Evolutionary conservation across 2,888 invertebrate species (phyloP).

Genomic region (Drosophila flavopinicola): DNA sequence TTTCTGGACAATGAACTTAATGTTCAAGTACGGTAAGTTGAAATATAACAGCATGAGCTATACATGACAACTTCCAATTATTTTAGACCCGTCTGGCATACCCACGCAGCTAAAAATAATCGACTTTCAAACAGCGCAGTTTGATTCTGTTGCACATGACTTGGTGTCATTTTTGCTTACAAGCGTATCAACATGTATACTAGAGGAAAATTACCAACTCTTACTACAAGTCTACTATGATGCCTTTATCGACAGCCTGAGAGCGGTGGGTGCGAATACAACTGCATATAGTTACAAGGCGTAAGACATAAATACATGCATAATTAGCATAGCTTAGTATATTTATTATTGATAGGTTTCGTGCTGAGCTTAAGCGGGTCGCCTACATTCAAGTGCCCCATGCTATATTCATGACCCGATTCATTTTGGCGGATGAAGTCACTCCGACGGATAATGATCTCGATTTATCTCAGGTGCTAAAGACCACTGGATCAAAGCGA

Average conservation of each 20-base stretch:
- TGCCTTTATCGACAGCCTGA: slow-evolving; percentile 37
- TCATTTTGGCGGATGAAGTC: slow-evolving; percentile 55
- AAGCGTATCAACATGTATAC: slow-evolving; percentile 51
- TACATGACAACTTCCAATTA: not conserved
- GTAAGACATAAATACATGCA: slow-evolving; percentile 30
- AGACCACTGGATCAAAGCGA: slow-evolving; percentile 45
- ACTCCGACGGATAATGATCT: not conserved
- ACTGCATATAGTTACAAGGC: slow-evolving; percentile 27
- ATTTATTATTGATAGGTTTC: slow-evolving; percentile 38
- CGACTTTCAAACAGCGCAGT: slow-evolving; percentile 67
- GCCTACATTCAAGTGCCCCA: slow-evolving; percentile 68
- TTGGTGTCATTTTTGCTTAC: slow-evolving; percentile 65
- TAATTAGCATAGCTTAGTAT: not conserved
- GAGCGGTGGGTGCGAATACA: slow-evolving; percentile 27
- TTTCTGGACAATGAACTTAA: slow-evolving; percentile 63
- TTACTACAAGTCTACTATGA: slow-evolving; percentile 46
- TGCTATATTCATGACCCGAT: slow-evolving; percentile 67
- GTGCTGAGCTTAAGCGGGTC: slow-evolving; percentile 42
- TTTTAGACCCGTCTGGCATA: slow-evolving; percentile 27
- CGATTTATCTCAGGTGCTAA: slow-evolving; percentile 46
- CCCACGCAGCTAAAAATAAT: slow-evolving; percentile 57
- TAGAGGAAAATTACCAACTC: slow-evolving; percentile 53
- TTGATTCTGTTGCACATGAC: slow-evolving; percentile 65
- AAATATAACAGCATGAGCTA: too few relatives aligned
- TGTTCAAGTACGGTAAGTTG: slow-evolving; percentile 64